A percentile compares a stretch with the other conserved stretches of the same genome.
Evolutionary conservation across 1,140 invertebrate genomes (phyloP).

Genomic region (Mya arenaria): DNA sequence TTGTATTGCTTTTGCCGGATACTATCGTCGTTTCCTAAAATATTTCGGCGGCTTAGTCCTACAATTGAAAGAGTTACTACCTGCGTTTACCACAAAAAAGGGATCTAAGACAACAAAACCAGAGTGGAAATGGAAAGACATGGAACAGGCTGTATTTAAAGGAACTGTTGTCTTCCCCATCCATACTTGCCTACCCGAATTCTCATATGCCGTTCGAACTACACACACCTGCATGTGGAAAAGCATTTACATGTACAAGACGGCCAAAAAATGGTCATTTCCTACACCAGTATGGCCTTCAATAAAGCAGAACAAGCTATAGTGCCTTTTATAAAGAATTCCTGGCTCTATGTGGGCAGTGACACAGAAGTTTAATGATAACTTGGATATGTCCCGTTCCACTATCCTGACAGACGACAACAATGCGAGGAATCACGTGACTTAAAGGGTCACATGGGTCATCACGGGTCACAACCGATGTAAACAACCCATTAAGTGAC

Average conservation of each 20-base stretch:
- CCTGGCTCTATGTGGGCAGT: slow-evolving; percentile 11
- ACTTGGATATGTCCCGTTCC: not conserved
- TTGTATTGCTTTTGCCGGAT: not conserved
- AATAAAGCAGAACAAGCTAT: slow-evolving; percentile 10
- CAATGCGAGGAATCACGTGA: not conserved
- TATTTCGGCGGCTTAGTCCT: not conserved
- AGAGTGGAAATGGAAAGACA: not conserved
- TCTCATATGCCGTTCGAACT: not conserved
- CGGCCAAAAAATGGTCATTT: not conserved
- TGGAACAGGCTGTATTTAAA: not conserved
- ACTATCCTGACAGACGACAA: slow-evolving; percentile 1
- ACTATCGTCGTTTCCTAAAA: not conserved
- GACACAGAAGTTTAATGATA: not conserved
- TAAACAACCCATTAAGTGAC: too few species aligned
- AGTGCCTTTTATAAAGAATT: slow-evolving; percentile 12
- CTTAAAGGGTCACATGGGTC: not conserved
- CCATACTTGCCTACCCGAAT: not conserved
- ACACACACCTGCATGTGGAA: not conserved
- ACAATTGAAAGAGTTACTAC: not conserved
- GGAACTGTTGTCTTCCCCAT: not conserved
- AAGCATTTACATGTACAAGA: not conserved
- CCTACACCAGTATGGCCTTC: not conserved
- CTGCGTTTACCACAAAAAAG: not conserved
- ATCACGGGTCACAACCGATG: not conserved
- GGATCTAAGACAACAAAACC: not conserved